Evolutionary conservation across 2,888 invertebrate genomes (phyloP), one percentile per base, ranked within the genome.

Genomic region (Acholoe squamosa): DNA sequence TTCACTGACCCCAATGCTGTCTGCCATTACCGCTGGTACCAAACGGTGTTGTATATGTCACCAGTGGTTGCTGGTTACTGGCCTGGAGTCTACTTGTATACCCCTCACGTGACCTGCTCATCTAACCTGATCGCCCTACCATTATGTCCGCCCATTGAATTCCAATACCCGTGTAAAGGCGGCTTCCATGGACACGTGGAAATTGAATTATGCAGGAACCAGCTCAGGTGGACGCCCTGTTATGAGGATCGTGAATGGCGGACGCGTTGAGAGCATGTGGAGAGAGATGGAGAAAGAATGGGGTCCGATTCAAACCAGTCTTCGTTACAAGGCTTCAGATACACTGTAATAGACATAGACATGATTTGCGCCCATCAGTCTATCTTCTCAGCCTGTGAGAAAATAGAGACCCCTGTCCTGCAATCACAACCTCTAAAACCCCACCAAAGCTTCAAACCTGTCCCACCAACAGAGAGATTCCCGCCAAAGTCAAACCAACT

Each of bases 91-190:
- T 61, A n/a, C 19, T n/a, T 22, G 61, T 61, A 61, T 61, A 22
- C 61, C 19, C 3, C 61, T n/a, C n/a, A 61, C 61, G 61, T 61
- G 19, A n/a, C 61, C 10, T 61, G 61, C 61, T 61, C 61, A 61
- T 61, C 61, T 61, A 61, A 61, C 61, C 61, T 61, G n/a, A 61
- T 61, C 19, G n/a, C 22, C 61, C 19, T 3, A 19, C 61, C 61
- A 61, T 61, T 61, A 61, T 61, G n/a, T n/a, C 5, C n/a, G 3
- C 22, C 61, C 61, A 61, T 61, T 61, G 61, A n/a, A 61, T 61
- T 61, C 61, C 61, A 61, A 61, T 61, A 61, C n/a, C 22, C n/a
- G 61, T 61, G 61, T 61, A 61, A 61, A 61, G n/a, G 61, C 61
- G 22, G 61, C 22, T n/a, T 22, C 61, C 19, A 5, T 14, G 22